Percentiles rank a stretch among this genome's conserved stretches.
These are phyloP conservation scores for Sciurus carolinensis DNA, from an alignment of 2,797 vertebrate genomes.

Conservation along the genomic window DNA sequence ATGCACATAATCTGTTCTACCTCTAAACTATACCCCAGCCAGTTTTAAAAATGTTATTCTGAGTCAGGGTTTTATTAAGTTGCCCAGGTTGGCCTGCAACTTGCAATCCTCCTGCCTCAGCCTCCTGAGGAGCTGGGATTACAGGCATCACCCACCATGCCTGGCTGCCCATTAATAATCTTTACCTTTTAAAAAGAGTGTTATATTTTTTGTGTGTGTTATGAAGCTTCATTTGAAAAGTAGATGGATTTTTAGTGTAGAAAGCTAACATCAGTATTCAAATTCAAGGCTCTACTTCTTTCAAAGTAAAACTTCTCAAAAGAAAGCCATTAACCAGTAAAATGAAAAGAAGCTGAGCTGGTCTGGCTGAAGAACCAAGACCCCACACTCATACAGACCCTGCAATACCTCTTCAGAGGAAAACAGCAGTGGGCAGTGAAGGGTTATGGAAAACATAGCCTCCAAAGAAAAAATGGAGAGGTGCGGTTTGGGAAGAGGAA, in stretches of 20 bases:
- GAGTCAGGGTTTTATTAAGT: no score
- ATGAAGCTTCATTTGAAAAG: constrained; percentile 46
- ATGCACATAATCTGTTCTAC: background rate
- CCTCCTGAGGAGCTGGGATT: no score
- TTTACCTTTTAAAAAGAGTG: background rate
- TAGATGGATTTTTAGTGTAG: background rate
- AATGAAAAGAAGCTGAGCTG: background rate
- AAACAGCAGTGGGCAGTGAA: no score
- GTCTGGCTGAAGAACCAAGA: background rate
- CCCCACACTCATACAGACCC: background rate
- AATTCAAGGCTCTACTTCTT: constrained; percentile 55
- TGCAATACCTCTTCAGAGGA: constrained; percentile 3
- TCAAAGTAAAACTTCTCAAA: constrained; percentile 24
- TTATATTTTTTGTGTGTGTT: background rate
- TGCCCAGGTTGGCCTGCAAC: no score
- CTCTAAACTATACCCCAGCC: no score
- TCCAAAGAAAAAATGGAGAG: no score
- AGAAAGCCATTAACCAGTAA: background rate
- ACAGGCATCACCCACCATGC: no score
- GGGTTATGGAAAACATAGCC: no score
- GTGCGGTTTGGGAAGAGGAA: no score
- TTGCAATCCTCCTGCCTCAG: no score
- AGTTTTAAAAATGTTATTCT: no score
- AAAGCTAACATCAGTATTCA: constrained; percentile 26
- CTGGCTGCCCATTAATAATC: background rate